Conservation (phyloP, 35 echinoderm and acorn worm species). For the Apostichopus japonicus region DNA sequence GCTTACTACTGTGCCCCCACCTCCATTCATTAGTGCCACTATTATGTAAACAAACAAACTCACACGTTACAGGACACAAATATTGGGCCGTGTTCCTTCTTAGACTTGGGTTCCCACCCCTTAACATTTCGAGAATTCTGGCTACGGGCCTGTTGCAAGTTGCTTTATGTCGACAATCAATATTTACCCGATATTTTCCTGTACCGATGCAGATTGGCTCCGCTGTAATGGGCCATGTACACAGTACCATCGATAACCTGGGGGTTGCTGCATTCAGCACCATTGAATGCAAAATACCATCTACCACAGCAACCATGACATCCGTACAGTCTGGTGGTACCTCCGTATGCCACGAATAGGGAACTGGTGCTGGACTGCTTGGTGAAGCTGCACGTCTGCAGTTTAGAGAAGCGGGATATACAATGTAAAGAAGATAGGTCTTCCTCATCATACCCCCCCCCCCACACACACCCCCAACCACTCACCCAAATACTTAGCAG, state of each 20-base stretch:
- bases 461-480: no score
- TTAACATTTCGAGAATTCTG: no score
- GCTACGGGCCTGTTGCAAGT: no score
- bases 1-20: no score
- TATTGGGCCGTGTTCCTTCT: no score
- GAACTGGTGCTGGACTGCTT: constrained; percentile 61
- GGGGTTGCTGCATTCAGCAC: constrained; percentile 72
- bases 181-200: constrained; percentile 68
- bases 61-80: no score
- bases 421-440: no score
- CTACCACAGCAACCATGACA: constrained; percentile 85
- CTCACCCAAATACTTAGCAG: no score
- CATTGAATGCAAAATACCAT: constrained; percentile 85
- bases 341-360: constrained; percentile 69
- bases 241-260: constrained; percentile 77
- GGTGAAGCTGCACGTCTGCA: constrained; percentile 78
- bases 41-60: no score
- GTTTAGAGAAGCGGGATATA: neutral
- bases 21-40: no score
- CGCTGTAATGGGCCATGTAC: constrained; percentile 77
- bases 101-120: no score
- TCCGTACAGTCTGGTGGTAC: constrained; percentile 50
- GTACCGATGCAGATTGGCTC: constrained; percentile 76
- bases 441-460: no score
- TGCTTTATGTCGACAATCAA: neutral